These are phyloP conservation scores for Myopa testacea DNA, from an alignment of 2,888 invertebrate species.

Conservation along the genomic window DNA sequence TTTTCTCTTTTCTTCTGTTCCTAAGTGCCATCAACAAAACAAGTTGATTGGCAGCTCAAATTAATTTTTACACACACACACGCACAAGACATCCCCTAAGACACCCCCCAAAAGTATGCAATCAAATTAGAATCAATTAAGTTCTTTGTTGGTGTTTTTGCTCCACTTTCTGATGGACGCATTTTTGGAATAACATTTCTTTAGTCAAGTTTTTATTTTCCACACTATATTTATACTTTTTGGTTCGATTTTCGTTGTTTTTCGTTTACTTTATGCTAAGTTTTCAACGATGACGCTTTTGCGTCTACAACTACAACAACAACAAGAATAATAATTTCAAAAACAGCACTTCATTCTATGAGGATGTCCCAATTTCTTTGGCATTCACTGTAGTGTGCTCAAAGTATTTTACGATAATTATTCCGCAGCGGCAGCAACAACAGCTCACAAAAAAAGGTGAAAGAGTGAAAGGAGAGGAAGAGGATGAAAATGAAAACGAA, in stretches of 20 bases:
- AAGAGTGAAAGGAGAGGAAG: not conserved
- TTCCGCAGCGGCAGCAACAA: slow-evolving; percentile 14
- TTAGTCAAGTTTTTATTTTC: not conserved
- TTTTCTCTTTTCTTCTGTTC: too few species aligned
- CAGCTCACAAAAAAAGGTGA: slow-evolving; percentile 3
- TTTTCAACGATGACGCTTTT: not conserved
- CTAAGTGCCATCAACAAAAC: too few species aligned
- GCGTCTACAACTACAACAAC: not conserved
- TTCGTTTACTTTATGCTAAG: not conserved
- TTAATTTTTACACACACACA: not conserved
- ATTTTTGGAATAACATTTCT: too few species aligned
- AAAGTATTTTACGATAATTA: slow-evolving; percentile 38
- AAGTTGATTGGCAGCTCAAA: not conserved
- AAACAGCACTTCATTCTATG: slow-evolving; percentile 10
- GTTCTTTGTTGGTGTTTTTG: too few species aligned
- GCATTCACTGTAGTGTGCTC: slow-evolving; percentile 25
- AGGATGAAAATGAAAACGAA: not conserved
- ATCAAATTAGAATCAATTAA: not conserved
- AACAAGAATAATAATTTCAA: not conserved
- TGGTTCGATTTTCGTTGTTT: not conserved
- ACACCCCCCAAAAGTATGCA: not conserved
- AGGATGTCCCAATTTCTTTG: slow-evolving; percentile 29
- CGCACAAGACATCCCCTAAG: not conserved
- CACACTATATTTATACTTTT: not conserved
- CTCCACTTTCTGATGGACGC: too few species aligned